Evolutionary conservation across 2,888 invertebrate genomes (phyloP).

Genomic region (Pandemis cinnamomeana): DNA sequence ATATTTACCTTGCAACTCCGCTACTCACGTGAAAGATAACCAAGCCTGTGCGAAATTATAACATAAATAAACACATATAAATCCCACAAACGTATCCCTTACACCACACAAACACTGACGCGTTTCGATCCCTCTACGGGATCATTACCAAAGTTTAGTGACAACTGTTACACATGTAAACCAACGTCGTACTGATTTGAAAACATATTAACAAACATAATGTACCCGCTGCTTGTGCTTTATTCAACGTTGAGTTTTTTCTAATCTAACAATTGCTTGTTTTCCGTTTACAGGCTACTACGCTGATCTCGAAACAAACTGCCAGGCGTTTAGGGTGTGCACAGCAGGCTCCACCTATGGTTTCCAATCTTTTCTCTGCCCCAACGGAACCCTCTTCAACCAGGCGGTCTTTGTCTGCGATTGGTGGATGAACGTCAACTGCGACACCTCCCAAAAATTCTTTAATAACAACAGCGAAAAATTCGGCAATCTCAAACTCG

Average conservation of each 20-base stretch:
- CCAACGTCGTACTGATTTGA: no score
- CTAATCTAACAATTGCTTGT: not conserved
- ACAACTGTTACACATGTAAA: no score
- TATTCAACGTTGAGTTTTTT: not conserved
- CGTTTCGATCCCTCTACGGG: no score
- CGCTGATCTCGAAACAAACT: slow-evolving; percentile 86
- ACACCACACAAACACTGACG: no score
- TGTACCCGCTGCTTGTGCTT: no score
- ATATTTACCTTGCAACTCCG: no score
- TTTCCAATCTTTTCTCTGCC: slow-evolving; percentile 87
- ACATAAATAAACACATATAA: no score
- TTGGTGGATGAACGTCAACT: slow-evolving; percentile 88
- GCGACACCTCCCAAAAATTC: slow-evolving; percentile 73
- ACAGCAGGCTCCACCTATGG: slow-evolving; percentile 81
- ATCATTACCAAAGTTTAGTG: no score
- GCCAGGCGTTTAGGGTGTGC: slow-evolving; percentile 88
- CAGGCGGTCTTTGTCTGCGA: slow-evolving; percentile 87
- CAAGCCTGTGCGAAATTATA: no score
- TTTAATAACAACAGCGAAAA: slow-evolving; percentile 75
- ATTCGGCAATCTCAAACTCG: slow-evolving; percentile 76
- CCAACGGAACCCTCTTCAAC: slow-evolving; percentile 88
- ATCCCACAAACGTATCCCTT: no score
- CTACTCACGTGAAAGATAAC: no score
- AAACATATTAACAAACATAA: no score
- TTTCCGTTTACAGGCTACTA: slow-evolving; percentile 83